These are phyloP conservation scores for Dascyllus trimaculatus DNA, from an alignment of 2,113 vertebrate genomes.

Conservation along the genomic window DNA sequence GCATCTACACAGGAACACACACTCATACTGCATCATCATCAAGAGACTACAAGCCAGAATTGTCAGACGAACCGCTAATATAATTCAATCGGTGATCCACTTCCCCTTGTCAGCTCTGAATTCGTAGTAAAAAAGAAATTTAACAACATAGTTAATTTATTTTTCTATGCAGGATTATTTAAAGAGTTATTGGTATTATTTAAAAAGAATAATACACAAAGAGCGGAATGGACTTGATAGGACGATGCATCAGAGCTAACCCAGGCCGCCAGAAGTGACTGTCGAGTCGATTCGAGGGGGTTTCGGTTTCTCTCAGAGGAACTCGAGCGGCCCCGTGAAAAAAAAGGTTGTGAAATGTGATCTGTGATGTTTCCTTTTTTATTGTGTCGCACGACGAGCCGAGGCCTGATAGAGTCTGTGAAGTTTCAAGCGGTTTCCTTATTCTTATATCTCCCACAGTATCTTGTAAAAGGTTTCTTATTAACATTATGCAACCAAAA, in stretches of 20 bases:
- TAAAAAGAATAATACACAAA: slow-evolving; percentile 66
- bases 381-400: slow-evolving; percentile 75
- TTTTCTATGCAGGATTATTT: slow-evolving; percentile 89
- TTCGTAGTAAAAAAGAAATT: slow-evolving; percentile 76
- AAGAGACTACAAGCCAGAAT: slow-evolving; percentile 71
- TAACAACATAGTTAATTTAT: slow-evolving; percentile 87
- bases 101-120: slow-evolving; percentile 77
- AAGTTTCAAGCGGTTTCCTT: slow-evolving; percentile 78
- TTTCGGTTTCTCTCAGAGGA: slow-evolving; percentile 65
- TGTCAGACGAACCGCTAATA: slow-evolving; percentile 59
- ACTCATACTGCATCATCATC: slow-evolving; percentile 62
- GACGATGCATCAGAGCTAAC: slow-evolving; percentile 66
- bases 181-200: slow-evolving; percentile 84
- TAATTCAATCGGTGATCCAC: slow-evolving; percentile 68
- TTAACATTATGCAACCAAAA: slow-evolving; percentile 90
- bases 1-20: slow-evolving; percentile 51
- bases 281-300: slow-evolving; percentile 41
- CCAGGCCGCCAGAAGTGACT: slow-evolving; percentile 66
- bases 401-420: slow-evolving; percentile 75
- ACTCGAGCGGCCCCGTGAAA: slow-evolving; percentile 56
- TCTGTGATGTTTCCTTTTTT: slow-evolving; percentile 68
- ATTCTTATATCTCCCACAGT: slow-evolving; percentile 84
- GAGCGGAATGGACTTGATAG: slow-evolving; percentile 60
- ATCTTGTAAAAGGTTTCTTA: slow-evolving; percentile 86
- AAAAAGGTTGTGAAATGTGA: slow-evolving; percentile 72